These are phyloP conservation scores for Neoarius graeffei DNA, from an alignment of 2,113 vertebrate genomes.

Conservation along the genomic window DNA sequence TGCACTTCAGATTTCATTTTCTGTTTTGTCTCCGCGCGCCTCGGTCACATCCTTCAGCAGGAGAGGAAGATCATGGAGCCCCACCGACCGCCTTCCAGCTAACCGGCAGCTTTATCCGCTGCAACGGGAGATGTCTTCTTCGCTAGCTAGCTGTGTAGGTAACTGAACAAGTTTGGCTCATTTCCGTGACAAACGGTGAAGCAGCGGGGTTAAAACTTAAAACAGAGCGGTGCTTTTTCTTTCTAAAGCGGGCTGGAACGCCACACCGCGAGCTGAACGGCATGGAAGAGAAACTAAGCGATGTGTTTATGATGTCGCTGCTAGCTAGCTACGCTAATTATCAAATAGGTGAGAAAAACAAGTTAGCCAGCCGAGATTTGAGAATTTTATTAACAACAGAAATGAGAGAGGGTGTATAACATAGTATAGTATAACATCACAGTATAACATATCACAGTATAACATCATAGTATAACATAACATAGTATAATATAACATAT, in stretches of 20 bases:
- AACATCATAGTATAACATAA: too few relatives aligned
- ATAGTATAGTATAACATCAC: too few relatives aligned
- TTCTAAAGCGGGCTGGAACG: background rate
- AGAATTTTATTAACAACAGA: too few relatives aligned
- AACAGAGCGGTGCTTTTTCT: background rate
- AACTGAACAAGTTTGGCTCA: slow-evolving; percentile 36
- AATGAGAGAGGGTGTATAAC: too few relatives aligned
- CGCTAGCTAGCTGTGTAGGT: slow-evolving; percentile 46
- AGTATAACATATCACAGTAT: too few relatives aligned
- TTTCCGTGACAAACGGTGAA: background rate
- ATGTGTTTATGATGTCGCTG: background rate
- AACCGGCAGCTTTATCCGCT: slow-evolving; percentile 21
- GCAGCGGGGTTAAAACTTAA: background rate
- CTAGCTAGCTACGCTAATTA: slow-evolving; percentile 2
- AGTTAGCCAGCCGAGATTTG: background rate
- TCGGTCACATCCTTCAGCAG: slow-evolving; percentile 3
- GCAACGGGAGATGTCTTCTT: slow-evolving; percentile 43
- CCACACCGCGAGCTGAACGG: background rate
- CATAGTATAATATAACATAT: too few relatives aligned
- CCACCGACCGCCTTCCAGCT: slow-evolving; percentile 29
- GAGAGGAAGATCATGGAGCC: slow-evolving; percentile 31
- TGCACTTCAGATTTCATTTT: slow-evolving; percentile 10
- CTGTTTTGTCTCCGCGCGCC: background rate
- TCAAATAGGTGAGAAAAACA: background rate
- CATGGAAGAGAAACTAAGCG: background rate